Base-by-base conservation (phyloP, 2,797 vertebrate genomes). In the Staurois parvus region DNA sequence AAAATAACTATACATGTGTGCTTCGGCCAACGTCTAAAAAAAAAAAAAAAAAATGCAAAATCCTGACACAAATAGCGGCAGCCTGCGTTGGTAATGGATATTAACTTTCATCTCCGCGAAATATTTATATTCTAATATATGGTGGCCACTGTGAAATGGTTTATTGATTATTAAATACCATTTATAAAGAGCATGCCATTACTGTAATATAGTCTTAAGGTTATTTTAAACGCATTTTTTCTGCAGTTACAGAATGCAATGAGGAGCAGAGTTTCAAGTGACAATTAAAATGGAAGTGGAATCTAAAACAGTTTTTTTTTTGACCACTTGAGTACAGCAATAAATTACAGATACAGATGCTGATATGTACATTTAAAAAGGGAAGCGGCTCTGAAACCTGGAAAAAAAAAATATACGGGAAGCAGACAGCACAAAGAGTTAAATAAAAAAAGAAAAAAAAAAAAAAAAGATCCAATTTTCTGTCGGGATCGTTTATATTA, bases 161-260 rank as follows among this genome's bases (percentile, higher is more conserved):
- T 72, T 86, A 83, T 86, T 83, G 74, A 86, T 86, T 86, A 78
- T 86, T 83, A 83, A 83, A 86, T 72, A 74, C 85, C 80, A 72
- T 78, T 86, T 79, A 78, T 48, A 84, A 77, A 73, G 48, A 72
- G 76, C 64, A 77, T 72, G 28, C 74, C 64, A 78, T 83, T 83
- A 78, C 74, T 73, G 79, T 82, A 82, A 86, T 81, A 68, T 66
- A 77, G 32, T 72, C 66, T 73, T 73, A 85, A 73, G 73, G 74
- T 42, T 81, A 76, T 77, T 77, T 40, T 76, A 76, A 81, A 85
- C 34, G 75, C 42, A 59, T 70, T 77, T 77, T 68, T 59, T 59
- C 52, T 74, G 67, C 42, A 73, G 52, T 73, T 72, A 26, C 56
- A 84, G 24, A 70, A 80, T 70, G 78, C 40, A 56, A 69, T 52